Evolutionary conservation across 2,113 vertebrate species (phyloP).

Genomic region (Micronycteris hirsuta): DNA sequence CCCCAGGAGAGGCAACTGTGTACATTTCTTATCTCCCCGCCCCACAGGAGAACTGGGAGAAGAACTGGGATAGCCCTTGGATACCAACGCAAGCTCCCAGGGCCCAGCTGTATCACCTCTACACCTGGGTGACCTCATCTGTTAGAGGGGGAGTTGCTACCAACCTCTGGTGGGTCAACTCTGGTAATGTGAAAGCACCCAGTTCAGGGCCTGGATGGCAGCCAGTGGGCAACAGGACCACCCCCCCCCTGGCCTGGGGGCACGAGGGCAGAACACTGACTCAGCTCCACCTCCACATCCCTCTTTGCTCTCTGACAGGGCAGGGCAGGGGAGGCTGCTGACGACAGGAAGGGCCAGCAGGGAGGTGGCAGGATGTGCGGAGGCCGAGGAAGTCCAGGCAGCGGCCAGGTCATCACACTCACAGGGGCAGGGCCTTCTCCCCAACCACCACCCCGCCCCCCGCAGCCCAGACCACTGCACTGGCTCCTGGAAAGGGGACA

Average conservation of each 20-base stretch:
- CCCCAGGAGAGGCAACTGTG: not conserved
- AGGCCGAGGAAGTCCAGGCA: constrained; percentile 66
- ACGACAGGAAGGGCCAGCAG: constrained; percentile 71
- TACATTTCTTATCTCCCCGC: constrained; percentile 32
- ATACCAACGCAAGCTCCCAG: not conserved
- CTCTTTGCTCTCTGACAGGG: constrained; percentile 20
- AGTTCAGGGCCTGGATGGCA: not conserved
- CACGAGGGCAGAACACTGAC: not conserved
- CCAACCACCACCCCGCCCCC: not conserved
- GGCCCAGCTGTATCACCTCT: not conserved
- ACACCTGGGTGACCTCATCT: not conserved
- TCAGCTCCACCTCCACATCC: constrained; percentile 42
- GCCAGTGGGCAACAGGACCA: not conserved
- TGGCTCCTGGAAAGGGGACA: not conserved
- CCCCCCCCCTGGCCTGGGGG: not conserved
- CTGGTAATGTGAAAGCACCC: not conserved
- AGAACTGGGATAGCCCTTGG: not conserved
- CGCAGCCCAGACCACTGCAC: not conserved
- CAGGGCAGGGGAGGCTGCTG: constrained; percentile 50
- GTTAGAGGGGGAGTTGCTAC: not conserved
- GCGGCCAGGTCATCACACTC: constrained; percentile 31
- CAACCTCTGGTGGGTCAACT: not conserved
- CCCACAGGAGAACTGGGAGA: not conserved
- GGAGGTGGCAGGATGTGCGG: constrained; percentile 74
- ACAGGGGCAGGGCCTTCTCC: not conserved